Evolutionary conservation across 2,113 vertebrate genomes (phyloP), one percentile per base, ranked within the genome.

Genomic region (Eupsittula cactorum): DNA sequence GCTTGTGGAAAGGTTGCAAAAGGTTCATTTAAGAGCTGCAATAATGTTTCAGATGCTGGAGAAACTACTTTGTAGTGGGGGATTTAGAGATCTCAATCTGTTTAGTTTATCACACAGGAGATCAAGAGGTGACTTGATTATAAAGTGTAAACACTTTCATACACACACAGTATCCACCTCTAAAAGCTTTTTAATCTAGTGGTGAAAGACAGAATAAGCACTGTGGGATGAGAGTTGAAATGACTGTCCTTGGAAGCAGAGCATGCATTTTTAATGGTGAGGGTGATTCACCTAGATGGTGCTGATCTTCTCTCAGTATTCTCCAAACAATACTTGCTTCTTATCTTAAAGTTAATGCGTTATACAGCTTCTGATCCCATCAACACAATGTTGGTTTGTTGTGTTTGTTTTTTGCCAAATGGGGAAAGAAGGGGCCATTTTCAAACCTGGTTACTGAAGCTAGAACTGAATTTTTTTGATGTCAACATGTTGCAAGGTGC

Each of bases 171-270:
- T 74, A 52, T 90, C 82, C 65, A 78, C 80, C 60, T 74, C 91
- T 95, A 92, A 97, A 95, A 93, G 93, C 86, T 95, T 95, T 92
- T 92, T 89, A 92, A 87, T 95, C 81, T 67, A 37, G 57, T 65
- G 42, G 70, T 65, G 81, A 89, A 91, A 95, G 74, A 57, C 62
- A 91, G 74, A 78, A 33, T 46, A 84, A 82, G 74, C 65, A n/a
- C 52, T 23, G 39, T 79, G 57, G 44, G 35, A 67, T 63, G 60
- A 62, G 29, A 70, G 55, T 44, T 50, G 60, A 84, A 94, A 46
- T 67, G 60, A 52, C 77, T 82, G 83, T 89, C 83, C 86, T 94
- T 95, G 91, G 86, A 76, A 91, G 55, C 41, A 52, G 67, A 60
- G 35, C 62, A 68, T 71, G 35, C 59, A 91, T 91, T 89, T 94